Conservation (phyloP, 2,888 invertebrate genomes). For the Parnassius mnemosyne region DNA sequence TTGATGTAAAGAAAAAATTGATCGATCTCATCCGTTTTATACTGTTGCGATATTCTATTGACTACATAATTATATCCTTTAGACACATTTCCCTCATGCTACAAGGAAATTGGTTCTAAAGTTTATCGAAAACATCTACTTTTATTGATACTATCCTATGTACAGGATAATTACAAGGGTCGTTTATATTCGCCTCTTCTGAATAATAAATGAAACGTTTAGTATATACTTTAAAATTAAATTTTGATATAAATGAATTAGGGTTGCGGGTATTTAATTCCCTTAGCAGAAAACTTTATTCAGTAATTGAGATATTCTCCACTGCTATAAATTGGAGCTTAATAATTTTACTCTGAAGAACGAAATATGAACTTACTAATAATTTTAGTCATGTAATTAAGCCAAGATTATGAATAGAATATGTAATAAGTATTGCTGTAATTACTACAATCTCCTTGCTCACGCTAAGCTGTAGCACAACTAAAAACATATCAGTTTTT, state of each 20-base stretch:
- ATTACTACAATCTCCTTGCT: too few relatives aligned
- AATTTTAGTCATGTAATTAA: neutral
- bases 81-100: constrained; percentile 56
- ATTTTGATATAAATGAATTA: neutral
- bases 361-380: neutral
- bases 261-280: too few relatives aligned
- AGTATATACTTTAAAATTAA: too few relatives aligned
- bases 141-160: constrained; percentile 15
- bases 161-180: neutral
- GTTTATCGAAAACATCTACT: constrained; percentile 46
- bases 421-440: neutral
- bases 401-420: neutral
- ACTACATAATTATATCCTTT: constrained; percentile 47
- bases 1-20: constrained; percentile 47
- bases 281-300: too few relatives aligned
- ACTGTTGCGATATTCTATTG: constrained; percentile 53
- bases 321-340: too few relatives aligned
- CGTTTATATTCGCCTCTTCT: neutral
- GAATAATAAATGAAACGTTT: too few relatives aligned
- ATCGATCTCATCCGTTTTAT: constrained; percentile 41
- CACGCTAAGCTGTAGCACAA: too few relatives aligned
- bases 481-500: too few relatives aligned
- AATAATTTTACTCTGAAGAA: neutral
- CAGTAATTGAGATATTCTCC: too few relatives aligned
- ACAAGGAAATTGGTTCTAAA: constrained; percentile 52